A percentile compares a stretch with the other conserved stretches of the same genome.
Evolutionary conservation across 2,888 invertebrate species (phyloP).

Genomic region (Ophion slaviceki): DNA sequence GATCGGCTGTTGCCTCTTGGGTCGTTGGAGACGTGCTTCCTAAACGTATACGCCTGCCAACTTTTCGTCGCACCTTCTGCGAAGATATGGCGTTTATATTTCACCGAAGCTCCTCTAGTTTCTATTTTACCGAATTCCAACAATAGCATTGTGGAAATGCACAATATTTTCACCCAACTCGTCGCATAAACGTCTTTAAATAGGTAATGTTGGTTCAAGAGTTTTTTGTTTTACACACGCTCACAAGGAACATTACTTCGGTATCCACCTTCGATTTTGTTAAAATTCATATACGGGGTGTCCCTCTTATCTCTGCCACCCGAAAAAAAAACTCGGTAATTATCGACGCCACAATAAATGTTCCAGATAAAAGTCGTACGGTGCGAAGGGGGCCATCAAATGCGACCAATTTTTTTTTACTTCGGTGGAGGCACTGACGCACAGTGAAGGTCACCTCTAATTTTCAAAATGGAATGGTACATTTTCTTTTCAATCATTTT

Average conservation of each 20-base stretch:
- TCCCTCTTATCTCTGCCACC: too few species aligned
- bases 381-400: too few species aligned
- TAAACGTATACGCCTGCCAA: slow-evolving; percentile 40
- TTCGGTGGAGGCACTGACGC: too few species aligned
- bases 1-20: slow-evolving; percentile 21
- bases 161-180: neutral
- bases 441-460: too few species aligned
- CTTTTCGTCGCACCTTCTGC: neutral
- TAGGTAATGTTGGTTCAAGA: neutral
- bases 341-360: too few species aligned
- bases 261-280: neutral
- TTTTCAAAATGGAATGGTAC: too few species aligned
- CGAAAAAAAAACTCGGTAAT: too few species aligned
- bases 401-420: too few species aligned
- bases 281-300: too few species aligned
- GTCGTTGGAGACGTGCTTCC: slow-evolving; percentile 25
- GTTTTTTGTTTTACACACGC: neutral
- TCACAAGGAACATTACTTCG: neutral
- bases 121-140: neutral
- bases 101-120: neutral
- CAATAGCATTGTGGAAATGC: neutral
- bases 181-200: neutral
- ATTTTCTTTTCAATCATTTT: too few species aligned
- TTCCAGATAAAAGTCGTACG: too few species aligned
- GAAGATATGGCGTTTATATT: neutral